Percentiles rank a stretch among this genome's conserved stretches.
Evolutionary conservation across 2,888 invertebrate species (phyloP).

Genomic region (Scrobipalpa costella): DNA sequence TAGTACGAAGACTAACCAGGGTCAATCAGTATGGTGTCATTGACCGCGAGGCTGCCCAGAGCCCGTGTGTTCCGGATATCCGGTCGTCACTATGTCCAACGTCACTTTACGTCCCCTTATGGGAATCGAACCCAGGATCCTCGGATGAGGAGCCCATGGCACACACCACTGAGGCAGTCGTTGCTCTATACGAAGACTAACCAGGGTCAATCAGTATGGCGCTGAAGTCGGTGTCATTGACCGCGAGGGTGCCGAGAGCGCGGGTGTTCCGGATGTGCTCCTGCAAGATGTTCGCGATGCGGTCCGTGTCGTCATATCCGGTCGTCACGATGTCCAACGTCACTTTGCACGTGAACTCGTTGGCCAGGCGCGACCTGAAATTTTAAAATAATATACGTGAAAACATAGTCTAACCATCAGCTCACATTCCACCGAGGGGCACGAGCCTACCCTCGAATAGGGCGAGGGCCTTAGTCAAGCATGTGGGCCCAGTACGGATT

Average conservation of each 20-base stretch:
- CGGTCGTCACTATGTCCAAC: no score
- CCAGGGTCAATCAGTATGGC: constrained; percentile 65
- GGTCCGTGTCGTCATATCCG: constrained; percentile 77
- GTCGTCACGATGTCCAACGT: constrained; percentile 85
- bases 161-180: no score
- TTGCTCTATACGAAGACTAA: no score
- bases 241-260: constrained; percentile 76
- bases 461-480: no score
- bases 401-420: not conserved
- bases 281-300: constrained; percentile 75
- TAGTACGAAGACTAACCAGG: no score
- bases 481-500: no score
- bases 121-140: no score
- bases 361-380: constrained; percentile 78
- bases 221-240: constrained; percentile 82
- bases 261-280: constrained; percentile 80
- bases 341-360: constrained; percentile 83
- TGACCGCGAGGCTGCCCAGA: constrained; percentile 78
- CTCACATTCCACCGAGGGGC: no score
- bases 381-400: not conserved
- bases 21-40: constrained; percentile 68
- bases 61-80: constrained; percentile 67
- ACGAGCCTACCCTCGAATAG: no score
- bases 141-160: no score
- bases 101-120: constrained; percentile 85